phyloP scores from a whole-genome alignment of 2,888 invertebrate genomes.

The Chaetogeoica ovagalla region DNA sequence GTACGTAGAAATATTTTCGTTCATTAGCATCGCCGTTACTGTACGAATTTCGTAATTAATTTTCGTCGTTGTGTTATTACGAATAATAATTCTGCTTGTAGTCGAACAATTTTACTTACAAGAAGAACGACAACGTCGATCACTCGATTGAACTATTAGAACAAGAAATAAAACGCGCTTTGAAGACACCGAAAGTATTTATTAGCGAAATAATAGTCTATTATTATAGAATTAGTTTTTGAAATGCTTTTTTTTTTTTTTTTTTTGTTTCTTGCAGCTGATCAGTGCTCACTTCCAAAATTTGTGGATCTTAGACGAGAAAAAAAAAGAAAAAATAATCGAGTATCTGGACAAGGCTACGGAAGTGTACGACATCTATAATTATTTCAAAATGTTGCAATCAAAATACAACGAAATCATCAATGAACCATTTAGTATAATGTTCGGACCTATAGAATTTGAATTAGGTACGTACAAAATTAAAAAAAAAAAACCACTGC shows the following conservation, averaged over 20 bases:
- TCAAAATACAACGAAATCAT: background rate
- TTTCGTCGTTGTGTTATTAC: background rate
- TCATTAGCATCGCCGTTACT: background rate
- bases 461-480: constrained; percentile 9
- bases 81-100: background rate
- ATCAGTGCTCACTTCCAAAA: background rate
- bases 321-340: background rate
- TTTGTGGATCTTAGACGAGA: background rate
- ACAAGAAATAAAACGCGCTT: background rate
- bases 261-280: background rate
- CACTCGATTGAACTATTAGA: background rate
- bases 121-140: background rate
- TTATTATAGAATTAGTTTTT: too few species aligned
- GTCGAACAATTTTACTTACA: too few species aligned
- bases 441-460: constrained; percentile 22
- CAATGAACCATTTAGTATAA: background rate
- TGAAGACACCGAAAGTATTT: too few species aligned
- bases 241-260: background rate
- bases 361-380: background rate
- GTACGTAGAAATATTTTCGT: background rate
- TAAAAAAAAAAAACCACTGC: background rate
- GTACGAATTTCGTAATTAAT: background rate
- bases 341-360: background rate
- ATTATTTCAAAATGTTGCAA: background rate
- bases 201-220: too few species aligned